These are phyloP conservation scores for Corbicula japonica DNA, from an alignment of 2,888 invertebrate genomes.

Conservation along the genomic window DNA sequence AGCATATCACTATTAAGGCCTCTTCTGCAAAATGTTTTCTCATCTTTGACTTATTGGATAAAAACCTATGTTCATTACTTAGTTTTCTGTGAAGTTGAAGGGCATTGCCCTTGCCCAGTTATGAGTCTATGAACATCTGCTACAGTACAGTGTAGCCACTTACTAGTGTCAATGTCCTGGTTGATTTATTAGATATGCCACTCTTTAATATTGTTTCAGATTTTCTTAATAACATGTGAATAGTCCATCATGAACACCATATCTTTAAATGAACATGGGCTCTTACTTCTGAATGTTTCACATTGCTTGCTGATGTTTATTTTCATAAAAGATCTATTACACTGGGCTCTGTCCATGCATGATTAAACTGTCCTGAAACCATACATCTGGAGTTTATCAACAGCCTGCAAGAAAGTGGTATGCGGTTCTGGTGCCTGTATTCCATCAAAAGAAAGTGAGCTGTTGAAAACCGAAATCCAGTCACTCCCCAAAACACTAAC, in stretches of 20 bases:
- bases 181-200: constrained; percentile 32
- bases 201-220: constrained; percentile 57
- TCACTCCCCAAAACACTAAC: constrained; percentile 59
- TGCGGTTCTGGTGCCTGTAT: constrained; percentile 47
- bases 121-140: constrained; percentile 59
- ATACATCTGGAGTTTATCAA: too few species aligned
- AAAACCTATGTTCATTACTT: constrained; percentile 54
- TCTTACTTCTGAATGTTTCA: too few species aligned
- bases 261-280: too few species aligned
- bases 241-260: too few species aligned
- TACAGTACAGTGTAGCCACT: constrained; percentile 39
- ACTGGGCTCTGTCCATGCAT: too few species aligned
- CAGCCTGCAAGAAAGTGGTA: constrained; percentile 48
- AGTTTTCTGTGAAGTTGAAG: constrained; percentile 57
- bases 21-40: constrained; percentile 64
- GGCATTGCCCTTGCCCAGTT: constrained; percentile 55
- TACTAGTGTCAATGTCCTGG: too few species aligned
- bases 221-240: too few species aligned
- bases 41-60: constrained; percentile 50
- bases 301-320: too few species aligned
- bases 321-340: too few species aligned
- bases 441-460: constrained; percentile 48
- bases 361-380: too few species aligned
- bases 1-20: constrained; percentile 57
- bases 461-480: constrained; percentile 60